A percentile compares a stretch with the other conserved stretches of the same genome.
Conservation (phyloP, 37 sponge, comb jelly and placozoan species). For the Petrosia ficiformis region DNA sequence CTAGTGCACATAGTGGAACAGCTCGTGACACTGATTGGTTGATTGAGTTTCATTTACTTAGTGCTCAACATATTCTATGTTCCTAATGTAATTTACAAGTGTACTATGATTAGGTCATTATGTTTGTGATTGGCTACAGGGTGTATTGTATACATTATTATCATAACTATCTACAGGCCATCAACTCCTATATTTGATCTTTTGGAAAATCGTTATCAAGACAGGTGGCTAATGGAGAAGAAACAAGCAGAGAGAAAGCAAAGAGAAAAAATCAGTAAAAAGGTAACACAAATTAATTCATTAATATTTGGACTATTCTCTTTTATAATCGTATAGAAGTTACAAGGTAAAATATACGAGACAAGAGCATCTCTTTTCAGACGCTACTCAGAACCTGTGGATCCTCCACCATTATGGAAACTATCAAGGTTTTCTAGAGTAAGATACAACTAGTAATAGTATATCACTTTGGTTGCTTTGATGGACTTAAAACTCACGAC, state of each 20-base stretch:
- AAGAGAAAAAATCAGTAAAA: constrained; percentile 26
- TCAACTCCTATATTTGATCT: constrained; percentile 87
- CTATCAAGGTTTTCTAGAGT: constrained; percentile 71
- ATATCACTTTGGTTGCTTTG: no score
- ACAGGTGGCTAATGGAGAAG: constrained; percentile 68
- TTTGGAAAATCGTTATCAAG: constrained; percentile 76
- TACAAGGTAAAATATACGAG: constrained; percentile 68
- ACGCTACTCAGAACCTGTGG: constrained; percentile 70
- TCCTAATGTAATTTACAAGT: no score
- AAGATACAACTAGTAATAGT: no score
- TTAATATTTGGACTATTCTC: background rate
- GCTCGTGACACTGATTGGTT: background rate
- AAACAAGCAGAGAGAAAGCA: constrained; percentile 37
- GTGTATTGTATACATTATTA: background rate
- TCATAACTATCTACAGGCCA: constrained; percentile 46
- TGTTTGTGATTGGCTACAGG: no score
- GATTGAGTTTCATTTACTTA: constrained; percentile 9
- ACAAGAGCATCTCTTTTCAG: constrained; percentile 78
- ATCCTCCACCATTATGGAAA: constrained; percentile 70
- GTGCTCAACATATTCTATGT: no score
- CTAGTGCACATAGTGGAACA: no score
- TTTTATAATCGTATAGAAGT: constrained; percentile 24
- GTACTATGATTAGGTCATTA: no score
- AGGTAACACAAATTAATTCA: constrained; percentile 12
- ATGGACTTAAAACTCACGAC: no score